Base-by-base conservation (phyloP, 1,140 invertebrate species). In the Ceratosolen solmsi region DNA sequence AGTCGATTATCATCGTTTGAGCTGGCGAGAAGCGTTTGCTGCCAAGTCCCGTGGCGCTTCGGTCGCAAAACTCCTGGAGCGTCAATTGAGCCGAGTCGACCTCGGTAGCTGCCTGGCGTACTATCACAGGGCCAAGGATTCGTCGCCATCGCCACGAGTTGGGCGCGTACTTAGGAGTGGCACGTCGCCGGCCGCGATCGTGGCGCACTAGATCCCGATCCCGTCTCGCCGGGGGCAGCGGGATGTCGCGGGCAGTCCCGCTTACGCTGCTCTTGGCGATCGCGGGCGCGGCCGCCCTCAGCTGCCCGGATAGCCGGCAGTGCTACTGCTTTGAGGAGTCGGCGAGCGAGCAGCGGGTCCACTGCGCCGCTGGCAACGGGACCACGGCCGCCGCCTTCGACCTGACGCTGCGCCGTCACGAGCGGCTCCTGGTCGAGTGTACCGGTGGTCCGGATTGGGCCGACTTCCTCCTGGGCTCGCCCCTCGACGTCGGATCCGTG, bases 311-410 rank as follows among this genome's bases (percentile, higher is more conserved):
- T 51, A 76, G 70, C 27, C 77, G 82, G 5, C 77, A 80, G 41
- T 83, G 82, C 60, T 80, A 70, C 54, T 83, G 82, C 65, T 70
- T 76, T 51, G 78, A 71, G 41, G 82, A 83, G 38, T 25, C 51
- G 36, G 22, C 60, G 13, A 27, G 20, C 9, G 82, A 83, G 22
- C 58, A 70, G 33, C 41, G 65, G 17, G 41, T 83, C n/a, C 72
- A 75, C 30, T 83, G 82, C 49, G 63, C 75, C 5, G 68, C 73
- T 13, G 70, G 63, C 22, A 77, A 60, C 56, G n/a, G n/a, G 1
- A 7, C 20, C 30, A 22, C 27, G 8, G 20, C 17, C 20, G 46
- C 49, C 0, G 36, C 51, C 13, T 83, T 79, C 73, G 82, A 83
- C 5, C 72, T 83, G 36, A 70, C 36, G 17, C 4, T 80, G 0